Conservation (phyloP, 2,888 invertebrate species). For the Ornithoptera alexandrae region DNA sequence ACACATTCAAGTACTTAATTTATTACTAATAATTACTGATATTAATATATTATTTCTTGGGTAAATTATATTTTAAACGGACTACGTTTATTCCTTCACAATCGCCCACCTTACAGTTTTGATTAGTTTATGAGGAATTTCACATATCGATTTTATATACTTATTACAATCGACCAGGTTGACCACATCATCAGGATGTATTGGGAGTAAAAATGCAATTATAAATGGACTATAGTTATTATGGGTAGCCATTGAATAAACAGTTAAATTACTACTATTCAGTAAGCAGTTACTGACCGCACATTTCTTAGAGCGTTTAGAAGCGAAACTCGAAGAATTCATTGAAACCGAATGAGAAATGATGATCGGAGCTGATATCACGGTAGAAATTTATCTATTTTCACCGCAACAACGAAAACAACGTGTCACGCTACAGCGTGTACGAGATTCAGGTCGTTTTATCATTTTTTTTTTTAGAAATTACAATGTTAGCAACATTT, state of each 20-base stretch:
- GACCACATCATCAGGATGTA: neutral
- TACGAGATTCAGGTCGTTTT: slow-evolving; percentile 22
- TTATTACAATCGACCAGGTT: too few species aligned
- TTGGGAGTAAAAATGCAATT: too few species aligned
- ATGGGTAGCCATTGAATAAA: neutral
- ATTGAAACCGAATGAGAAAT: slow-evolving; percentile 12
- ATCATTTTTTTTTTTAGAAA: slow-evolving; percentile 3
- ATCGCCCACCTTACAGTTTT: too few species aligned
- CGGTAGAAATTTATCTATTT: slow-evolving; percentile 23
- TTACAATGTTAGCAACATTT: too few species aligned
- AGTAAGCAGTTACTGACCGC: slow-evolving; percentile 6
- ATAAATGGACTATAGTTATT: too few species aligned
- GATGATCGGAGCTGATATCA: slow-evolving; percentile 15
- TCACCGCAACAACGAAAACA: slow-evolving; percentile 15
- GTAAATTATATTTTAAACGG: too few species aligned
- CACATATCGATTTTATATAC: too few species aligned
- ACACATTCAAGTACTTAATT: too few species aligned
- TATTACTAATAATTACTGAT: too few species aligned
- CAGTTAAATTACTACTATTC: neutral
- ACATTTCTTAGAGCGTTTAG: slow-evolving; percentile 8
- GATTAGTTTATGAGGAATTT: too few species aligned
- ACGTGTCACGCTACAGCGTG: slow-evolving; percentile 16
- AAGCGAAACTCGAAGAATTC: slow-evolving; percentile 15
- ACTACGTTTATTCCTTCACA: too few species aligned
- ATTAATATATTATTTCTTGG: too few species aligned